phyloP scores from a whole-genome alignment of 1,140 invertebrate genomes.

The Uloborus diversus region DNA sequence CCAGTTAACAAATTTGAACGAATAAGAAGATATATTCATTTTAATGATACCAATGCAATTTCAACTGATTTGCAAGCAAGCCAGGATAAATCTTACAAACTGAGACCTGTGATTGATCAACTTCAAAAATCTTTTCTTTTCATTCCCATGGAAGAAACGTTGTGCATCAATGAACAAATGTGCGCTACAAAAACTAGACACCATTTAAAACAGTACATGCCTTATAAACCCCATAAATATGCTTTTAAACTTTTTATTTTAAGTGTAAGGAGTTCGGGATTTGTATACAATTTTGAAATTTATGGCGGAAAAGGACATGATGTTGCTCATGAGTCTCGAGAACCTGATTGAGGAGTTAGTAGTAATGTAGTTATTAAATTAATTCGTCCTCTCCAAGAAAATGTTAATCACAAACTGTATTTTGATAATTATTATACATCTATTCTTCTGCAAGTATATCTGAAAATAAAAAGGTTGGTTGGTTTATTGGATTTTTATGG shows the following conservation, averaged over 20 bases:
- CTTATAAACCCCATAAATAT: slow-evolving; percentile 5
- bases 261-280: not conserved
- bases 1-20: slow-evolving; percentile 7
- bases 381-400: not conserved
- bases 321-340: too few relatives aligned
- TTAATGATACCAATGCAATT: too few relatives aligned
- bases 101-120: not conserved
- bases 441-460: not conserved
- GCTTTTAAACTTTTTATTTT: slow-evolving; percentile 5
- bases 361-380: not conserved
- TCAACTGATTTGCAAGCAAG: not conserved
- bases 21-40: not conserved
- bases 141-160: not conserved
- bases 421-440: slow-evolving; percentile 24
- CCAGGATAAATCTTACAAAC: not conserved
- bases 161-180: slow-evolving; percentile 15
- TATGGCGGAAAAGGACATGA: not conserved
- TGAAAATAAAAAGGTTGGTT: not conserved
- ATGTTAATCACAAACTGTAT: not conserved
- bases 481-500: too few relatives aligned
- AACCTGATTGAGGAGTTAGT: not conserved
- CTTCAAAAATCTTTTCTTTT: not conserved
- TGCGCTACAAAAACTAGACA: slow-evolving; percentile 6
- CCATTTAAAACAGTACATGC: slow-evolving; percentile 2
- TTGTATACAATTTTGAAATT: not conserved